Percentiles rank a stretch among this genome's conserved stretches.
phyloP scores from a whole-genome alignment of 2,888 invertebrate genomes.

The Parnassius apollo region DNA sequence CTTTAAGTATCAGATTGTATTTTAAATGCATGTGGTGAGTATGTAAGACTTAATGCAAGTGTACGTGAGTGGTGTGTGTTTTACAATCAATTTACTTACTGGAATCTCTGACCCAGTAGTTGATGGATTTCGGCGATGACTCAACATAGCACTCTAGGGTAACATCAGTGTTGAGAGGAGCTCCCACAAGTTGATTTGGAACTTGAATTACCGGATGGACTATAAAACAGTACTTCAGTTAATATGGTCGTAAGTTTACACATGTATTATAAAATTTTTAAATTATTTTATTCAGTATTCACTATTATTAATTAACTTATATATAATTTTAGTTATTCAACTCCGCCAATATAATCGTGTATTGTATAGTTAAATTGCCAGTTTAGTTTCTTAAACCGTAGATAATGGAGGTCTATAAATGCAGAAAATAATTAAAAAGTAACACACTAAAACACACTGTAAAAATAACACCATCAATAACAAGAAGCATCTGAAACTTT shows the following conservation, averaged over 20 bases:
- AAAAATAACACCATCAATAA: slow-evolving; percentile 66
- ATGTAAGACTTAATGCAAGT: too few relatives aligned
- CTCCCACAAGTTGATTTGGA: slow-evolving; percentile 95
- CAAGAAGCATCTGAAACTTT: slow-evolving; percentile 63
- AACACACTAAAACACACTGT: slow-evolving; percentile 38
- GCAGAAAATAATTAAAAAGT: slow-evolving; percentile 73
- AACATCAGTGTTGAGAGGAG: slow-evolving; percentile 92
- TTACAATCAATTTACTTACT: slow-evolving; percentile 79
- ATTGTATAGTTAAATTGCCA: slow-evolving; percentile 40
- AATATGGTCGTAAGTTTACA: too few relatives aligned
- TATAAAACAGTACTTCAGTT: slow-evolving; percentile 51
- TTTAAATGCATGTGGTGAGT: too few relatives aligned
- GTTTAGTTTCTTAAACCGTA: slow-evolving; percentile 31
- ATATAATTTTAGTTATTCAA: too few relatives aligned
- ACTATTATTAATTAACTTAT: too few relatives aligned
- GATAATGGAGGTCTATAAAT: slow-evolving; percentile 45
- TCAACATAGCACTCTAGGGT: slow-evolving; percentile 94
- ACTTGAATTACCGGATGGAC: slow-evolving; percentile 96
- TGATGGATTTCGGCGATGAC: slow-evolving; percentile 94
- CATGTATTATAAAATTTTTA: too few relatives aligned
- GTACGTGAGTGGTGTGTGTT: too few relatives aligned
- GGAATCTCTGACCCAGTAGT: slow-evolving; percentile 93
- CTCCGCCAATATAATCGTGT: too few relatives aligned
- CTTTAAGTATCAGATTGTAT: too few relatives aligned
- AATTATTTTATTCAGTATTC: background rate